phyloP scores from a whole-genome alignment of 2,797 vertebrate species.

The Lacerta bilineata region DNA sequence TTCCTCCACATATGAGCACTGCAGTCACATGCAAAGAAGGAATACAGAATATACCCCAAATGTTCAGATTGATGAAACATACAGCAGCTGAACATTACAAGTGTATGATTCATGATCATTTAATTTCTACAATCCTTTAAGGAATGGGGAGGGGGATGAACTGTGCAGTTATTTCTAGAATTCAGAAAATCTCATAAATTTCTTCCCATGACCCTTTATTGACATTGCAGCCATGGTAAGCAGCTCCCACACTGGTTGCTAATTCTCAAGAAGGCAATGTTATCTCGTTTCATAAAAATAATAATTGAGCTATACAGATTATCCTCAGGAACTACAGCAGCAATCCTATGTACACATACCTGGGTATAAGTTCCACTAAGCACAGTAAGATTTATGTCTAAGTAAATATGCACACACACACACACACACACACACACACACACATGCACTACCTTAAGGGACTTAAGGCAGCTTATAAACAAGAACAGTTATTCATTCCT shows the following conservation, averaged over 20 bases:
- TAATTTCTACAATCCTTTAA: slow-evolving; percentile 54
- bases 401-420: neutral
- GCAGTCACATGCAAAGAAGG: neutral
- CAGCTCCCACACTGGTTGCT: slow-evolving; percentile 65
- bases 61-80: neutral
- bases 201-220: slow-evolving; percentile 75
- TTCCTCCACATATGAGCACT: neutral
- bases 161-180: slow-evolving; percentile 68
- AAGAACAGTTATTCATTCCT: slow-evolving; percentile 47
- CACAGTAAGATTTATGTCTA: neutral
- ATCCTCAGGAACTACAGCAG: slow-evolving; percentile 15
- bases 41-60: neutral
- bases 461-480: neutral
- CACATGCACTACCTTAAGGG: too few relatives aligned
- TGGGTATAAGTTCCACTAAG: neutral
- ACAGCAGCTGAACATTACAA: neutral
- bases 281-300: slow-evolving; percentile 56
- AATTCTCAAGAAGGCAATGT: slow-evolving; percentile 66
- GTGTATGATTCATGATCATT: slow-evolving; percentile 19
- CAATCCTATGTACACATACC: neutral
- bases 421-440: neutral
- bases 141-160: slow-evolving; percentile 29
- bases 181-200: slow-evolving; percentile 73
- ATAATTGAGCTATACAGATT: slow-evolving; percentile 59
- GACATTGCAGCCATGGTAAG: slow-evolving; percentile 69